Conservation (phyloP, 1,140 invertebrate genomes). For the Drosophila kanapiae region DNA sequence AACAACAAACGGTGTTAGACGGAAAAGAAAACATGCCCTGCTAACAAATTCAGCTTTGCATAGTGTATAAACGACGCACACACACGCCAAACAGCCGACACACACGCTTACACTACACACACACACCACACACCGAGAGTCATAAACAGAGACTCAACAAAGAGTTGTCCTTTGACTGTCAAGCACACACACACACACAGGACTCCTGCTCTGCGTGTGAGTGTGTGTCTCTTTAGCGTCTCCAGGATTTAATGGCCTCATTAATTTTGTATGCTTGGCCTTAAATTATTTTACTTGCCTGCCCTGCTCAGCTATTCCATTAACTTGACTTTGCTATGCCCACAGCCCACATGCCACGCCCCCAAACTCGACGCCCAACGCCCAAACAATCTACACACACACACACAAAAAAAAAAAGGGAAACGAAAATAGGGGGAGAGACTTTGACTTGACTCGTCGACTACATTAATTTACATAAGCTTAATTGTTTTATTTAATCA, state of each 20-base stretch:
- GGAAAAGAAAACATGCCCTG: slow-evolving; percentile 15
- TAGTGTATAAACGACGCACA: slow-evolving; percentile 59
- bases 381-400: slow-evolving; percentile 13
- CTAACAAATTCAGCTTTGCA: slow-evolving; percentile 38
- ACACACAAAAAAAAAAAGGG: background rate
- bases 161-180: slow-evolving; percentile 69
- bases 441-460: slow-evolving; percentile 36
- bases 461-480: slow-evolving; percentile 81
- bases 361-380: slow-evolving; percentile 8
- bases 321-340: slow-evolving; percentile 63
- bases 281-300: slow-evolving; percentile 77
- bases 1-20: background rate
- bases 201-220: slow-evolving; percentile 10
- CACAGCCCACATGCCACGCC: slow-evolving; percentile 29
- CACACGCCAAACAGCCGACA: slow-evolving; percentile 47
- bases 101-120: slow-evolving; percentile 37
- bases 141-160: slow-evolving; percentile 72
- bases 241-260: slow-evolving; percentile 83
- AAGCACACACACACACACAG: slow-evolving; percentile 31
- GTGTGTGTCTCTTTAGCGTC: slow-evolving; percentile 72
- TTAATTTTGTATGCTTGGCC: slow-evolving; percentile 84
- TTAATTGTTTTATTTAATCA: slow-evolving; percentile 84
- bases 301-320: slow-evolving; percentile 77
- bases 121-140: slow-evolving; percentile 25
- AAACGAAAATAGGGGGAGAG: background rate